phyloP scores from a whole-genome alignment of 2,113 vertebrate species.

The Dicerorhinus sumatrensis region DNA sequence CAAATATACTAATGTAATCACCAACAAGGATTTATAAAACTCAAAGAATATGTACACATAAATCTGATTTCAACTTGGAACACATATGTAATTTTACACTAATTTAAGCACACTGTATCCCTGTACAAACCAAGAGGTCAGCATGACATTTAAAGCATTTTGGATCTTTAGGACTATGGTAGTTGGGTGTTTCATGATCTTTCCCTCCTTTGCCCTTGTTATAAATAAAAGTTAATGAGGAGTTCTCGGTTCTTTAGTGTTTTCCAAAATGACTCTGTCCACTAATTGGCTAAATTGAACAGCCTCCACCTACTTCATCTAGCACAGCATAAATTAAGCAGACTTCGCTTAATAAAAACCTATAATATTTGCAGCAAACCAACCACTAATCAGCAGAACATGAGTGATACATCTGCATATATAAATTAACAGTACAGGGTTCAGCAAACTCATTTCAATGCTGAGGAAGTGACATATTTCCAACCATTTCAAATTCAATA shows the following conservation, averaged over 20 bases:
- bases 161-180: background rate
- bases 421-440: background rate
- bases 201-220: background rate
- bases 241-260: background rate
- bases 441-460: background rate
- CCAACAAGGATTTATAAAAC: background rate
- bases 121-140: background rate
- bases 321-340: conserved; percentile 59
- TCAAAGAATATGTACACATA: background rate
- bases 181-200: background rate
- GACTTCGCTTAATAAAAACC: conserved; percentile 49
- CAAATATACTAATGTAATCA: background rate
- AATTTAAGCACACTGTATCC: background rate
- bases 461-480: background rate
- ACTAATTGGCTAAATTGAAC: conserved; percentile 53
- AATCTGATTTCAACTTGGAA: background rate
- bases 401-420: background rate
- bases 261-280: conserved; percentile 45
- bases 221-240: conserved; percentile 65
- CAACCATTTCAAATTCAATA: background rate
- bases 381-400: background rate
- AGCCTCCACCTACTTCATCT: conserved; percentile 12
- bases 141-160: background rate
- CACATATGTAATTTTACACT: background rate
- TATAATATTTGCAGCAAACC: background rate